Base-by-base conservation (phyloP, 2,797 vertebrate genomes). In the Cynopterus sphinx region DNA sequence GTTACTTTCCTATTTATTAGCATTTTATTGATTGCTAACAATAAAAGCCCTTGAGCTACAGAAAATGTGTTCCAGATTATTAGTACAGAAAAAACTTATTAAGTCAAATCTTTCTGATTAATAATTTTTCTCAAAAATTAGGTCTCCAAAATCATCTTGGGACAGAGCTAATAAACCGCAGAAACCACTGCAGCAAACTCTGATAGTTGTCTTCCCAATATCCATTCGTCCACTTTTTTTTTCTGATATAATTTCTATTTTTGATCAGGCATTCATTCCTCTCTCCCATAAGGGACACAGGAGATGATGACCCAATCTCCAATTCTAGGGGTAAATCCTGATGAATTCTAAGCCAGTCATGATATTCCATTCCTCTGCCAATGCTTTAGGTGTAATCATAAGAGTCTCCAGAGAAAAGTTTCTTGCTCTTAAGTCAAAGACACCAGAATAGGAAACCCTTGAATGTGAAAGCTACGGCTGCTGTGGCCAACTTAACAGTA, bases 401-500 rank as follows among this genome's bases (percentile, higher is more conserved):
- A 63, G 28, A 53, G 65, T 43, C 43, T 28, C 61, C 19, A 39
- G 17, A 53, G 84, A 78, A 86, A 53, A 71, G 24, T n/a, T 70
- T 39, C 53, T 75, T 26, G n/a, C 79, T 90, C 86, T 87, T 73
- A 68, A 95, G 43, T 81, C 53, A 63, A 87, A 74, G 53, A 71
- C 5, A 41, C 10, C 63, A 75, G 51, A 74, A 41, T 12, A 77
- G 31, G 43, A 84, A 87, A 22, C n/a, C 22, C 31, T 75, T 55
- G 51, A 5, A 63, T 39, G 46, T 51, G 79, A 94, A 67, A 59
- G 33, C 81, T 84, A n/a, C 26, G 33, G 59, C 77, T 70, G 28
- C 61, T 73, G 46, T 22, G 24, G 28, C 36, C 70, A 91, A 65
- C 31, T 5, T 26, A 59, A 70, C 11, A 39, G 68, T 12, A 75